Evolutionary conservation across 2,113 vertebrate species (phyloP), one percentile per base, ranked within the genome.

Genomic region (Scytalopus superciliaris): DNA sequence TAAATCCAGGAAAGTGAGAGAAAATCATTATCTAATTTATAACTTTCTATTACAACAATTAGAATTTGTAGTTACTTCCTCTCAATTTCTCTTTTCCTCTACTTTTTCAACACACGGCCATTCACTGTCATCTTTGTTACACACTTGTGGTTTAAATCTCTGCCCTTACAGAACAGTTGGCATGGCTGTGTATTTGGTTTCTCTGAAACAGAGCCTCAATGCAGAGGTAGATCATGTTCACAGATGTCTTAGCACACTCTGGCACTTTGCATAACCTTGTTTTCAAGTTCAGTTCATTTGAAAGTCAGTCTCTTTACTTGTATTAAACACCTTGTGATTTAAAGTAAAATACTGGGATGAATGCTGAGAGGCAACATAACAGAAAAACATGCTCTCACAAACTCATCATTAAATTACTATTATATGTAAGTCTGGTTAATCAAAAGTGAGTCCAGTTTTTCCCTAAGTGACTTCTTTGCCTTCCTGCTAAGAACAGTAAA

Each of bases 21-120:
- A 94, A 95, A 97, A 93, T 81, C 16, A 90, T 90, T 97, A 89
- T 42, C 39, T 78, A 81, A 90, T 82, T 94, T 93, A 93, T 68
- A 83, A 56, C 66, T 95, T 76, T 94, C 74, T 93, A 28, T 39
- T 75, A 79, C 91, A 49, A 78, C 18, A 14, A 84, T 78, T 57
- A 69, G 47, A 93, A 95, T 94, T 90, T 92, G n/a, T 96, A 95
- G 92, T 63, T 94, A 27, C 84, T 95, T 91, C n/a, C 21, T 81
- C 91, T 95, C 86, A 5, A 8, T 50, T 87, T 81, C 50, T 77
- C 50, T 70, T 49, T 73, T 82, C 21, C 57, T 62, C 6, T 33
- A 37, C 33, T 35, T 83, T 79, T 76, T 14, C 39, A 72, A 57
- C 68, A 40, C 2, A 1, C 67, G 93, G 45, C 53, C 63, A 81